Evolutionary conservation across 2,113 vertebrate species (phyloP), one percentile per base, ranked within the genome.

Genomic region (Hypocryptadius cinnamomeus): DNA sequence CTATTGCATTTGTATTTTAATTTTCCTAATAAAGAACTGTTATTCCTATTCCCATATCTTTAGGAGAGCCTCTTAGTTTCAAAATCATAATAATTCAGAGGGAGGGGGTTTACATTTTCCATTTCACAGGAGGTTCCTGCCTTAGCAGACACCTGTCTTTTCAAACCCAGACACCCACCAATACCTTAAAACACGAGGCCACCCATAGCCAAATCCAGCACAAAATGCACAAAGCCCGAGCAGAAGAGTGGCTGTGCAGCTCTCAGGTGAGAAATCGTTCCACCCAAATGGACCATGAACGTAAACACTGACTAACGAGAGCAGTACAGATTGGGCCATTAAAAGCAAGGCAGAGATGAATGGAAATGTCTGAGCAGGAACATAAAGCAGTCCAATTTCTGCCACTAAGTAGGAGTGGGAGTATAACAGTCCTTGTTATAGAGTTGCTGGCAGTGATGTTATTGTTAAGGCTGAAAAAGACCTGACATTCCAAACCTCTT

Each of bases 401-500:
- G 94, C 91, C 87, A 95, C 87, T 95, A 96, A 97, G 96, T 47
- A 94, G 92, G 91, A 96, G 91, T 39, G 83, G 95, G 93, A 96
- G 90, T 72, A 74, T 71, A 94, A 95, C 89, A 95, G 91, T 57
- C 84, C 94, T 95, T 95, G 93, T 97, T 96, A 96, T 47, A 79
- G 68, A 94, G 61, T 61, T 90, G 92, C 92, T 96, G 89, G 87
- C 66, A 87, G 74, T 80, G 95, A 95, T 92, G 85, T 94, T 97
- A 77, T 96, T 94, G 94, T 96, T 92, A 90, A 95, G 85, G 96
- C 93, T 97, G 94, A 94, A 93, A 95, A 97, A 94, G 94, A 94
- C 87, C 84, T 47, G 87, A 77, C 53, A 48, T 92, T 96, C 91
- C 94, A 93, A 95, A 95, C 83, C 92, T 95, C 86, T 74, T 91